Evolutionary conservation across 2,113 vertebrate genomes (phyloP), one percentile per base, ranked within the genome.

Genomic region (Prinia subflava): DNA sequence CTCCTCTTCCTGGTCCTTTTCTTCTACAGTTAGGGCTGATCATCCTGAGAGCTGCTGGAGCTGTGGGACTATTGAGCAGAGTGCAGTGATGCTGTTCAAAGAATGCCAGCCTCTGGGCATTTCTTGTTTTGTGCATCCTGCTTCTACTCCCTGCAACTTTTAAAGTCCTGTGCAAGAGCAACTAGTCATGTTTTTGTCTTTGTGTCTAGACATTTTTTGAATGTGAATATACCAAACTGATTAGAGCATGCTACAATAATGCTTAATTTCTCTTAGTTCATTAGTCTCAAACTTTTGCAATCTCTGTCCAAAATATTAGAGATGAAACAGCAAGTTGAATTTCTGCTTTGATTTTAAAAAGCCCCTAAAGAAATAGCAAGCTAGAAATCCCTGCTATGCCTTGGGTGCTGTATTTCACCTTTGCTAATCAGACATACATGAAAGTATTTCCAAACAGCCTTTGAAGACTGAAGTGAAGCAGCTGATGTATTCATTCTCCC

Each of bases 381-480:
- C 18, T 46, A 79, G 62, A 75, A 87, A 92, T 64, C 31, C 31
- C 49, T 71, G 21, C 56, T 80, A 52, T 89, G 57, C 68, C 69
- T 87, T 0, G 0, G 60, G 73, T 76, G 39, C 62, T 74, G 7
- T 44, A 67, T 87, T 90, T 44, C 16, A 71, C 84, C 60, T 89
- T 89, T 92, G 44, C n/a, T 95, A 87, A 91, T 94, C 90, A 83
- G 90, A 64, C 53, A 64, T 33, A 92, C 74, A 87, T 83, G 64
- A 92, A 95, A 94, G 88, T 87, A 53, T 78, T 94, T 81, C 71
- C 39, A 67, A 91, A 84, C 9, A 75, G 27, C n/a, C 87, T 96
- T 93, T 96, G 90, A 96, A 96, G 52, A 35, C 13, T 63, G 50
- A 84, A 68, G 39, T 25, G 35, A 91, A 85, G 49, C 25, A 88